Evolutionary conservation across 2,888 invertebrate species (phyloP).

Genomic region (Eumerus sabulonum): DNA sequence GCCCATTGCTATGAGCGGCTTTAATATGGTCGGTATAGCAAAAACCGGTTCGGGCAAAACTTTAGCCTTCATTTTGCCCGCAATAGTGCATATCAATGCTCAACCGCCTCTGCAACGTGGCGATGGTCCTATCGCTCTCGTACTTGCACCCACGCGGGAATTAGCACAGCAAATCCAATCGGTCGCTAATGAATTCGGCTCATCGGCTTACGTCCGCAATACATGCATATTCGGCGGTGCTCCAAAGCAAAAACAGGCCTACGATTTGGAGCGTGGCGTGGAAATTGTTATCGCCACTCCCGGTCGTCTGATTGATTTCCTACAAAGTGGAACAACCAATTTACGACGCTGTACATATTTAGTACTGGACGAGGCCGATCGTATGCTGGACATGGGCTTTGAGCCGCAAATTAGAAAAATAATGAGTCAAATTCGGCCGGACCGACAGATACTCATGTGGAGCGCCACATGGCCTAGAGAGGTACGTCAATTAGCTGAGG

Average conservation of each 20-base stretch:
- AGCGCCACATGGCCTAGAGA: slow-evolving; percentile 99
- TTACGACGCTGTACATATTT: slow-evolving; percentile 89
- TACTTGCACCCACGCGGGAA: slow-evolving; percentile 89
- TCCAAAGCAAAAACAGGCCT: slow-evolving; percentile 87
- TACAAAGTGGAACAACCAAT: slow-evolving; percentile 87
- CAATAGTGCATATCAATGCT: slow-evolving; percentile 91
- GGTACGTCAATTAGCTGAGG: slow-evolving; percentile 93
- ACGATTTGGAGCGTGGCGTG: slow-evolving; percentile 87
- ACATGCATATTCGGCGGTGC: slow-evolving; percentile 96
- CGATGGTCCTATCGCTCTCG: slow-evolving; percentile 91
- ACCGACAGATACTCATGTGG: slow-evolving; percentile 98
- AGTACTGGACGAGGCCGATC: slow-evolving; percentile 94
- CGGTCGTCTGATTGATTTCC: slow-evolving; percentile 91
- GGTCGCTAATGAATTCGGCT: slow-evolving; percentile 90
- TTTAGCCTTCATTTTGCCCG: slow-evolving; percentile 88
- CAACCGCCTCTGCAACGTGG: slow-evolving; percentile 87
- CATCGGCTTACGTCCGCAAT: slow-evolving; percentile 87
- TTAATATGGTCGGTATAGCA: slow-evolving; percentile 91
- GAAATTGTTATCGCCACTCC: slow-evolving; percentile 95
- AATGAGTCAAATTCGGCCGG: slow-evolving; percentile 94
- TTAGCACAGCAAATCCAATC: slow-evolving; percentile 90
- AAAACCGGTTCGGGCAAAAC: slow-evolving; percentile 92
- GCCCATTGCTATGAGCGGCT: slow-evolving; percentile 91
- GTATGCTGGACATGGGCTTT: slow-evolving; percentile 99
- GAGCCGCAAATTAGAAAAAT: slow-evolving; percentile 97